These are phyloP conservation scores for Sturnus vulgaris DNA, from an alignment of 2,113 vertebrate genomes.

Conservation along the genomic window DNA sequence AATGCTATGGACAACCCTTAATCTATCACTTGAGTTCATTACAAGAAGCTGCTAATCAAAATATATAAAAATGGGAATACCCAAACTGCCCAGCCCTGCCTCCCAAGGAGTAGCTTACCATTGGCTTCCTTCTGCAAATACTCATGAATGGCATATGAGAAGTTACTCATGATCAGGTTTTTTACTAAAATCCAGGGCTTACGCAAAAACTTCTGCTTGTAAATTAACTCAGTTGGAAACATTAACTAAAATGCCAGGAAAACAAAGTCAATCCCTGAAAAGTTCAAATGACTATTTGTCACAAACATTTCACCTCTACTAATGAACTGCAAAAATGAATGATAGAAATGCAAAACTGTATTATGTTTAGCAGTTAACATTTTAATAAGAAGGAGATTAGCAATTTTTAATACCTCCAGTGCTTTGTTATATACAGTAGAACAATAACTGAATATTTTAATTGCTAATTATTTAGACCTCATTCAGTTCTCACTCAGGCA, in stretches of 20 bases:
- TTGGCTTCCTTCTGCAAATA: neutral
- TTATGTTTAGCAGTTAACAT: slow-evolving; percentile 66
- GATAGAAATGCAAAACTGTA: slow-evolving; percentile 59
- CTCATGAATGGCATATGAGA: neutral
- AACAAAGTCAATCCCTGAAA: slow-evolving; percentile 42
- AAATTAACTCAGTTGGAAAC: slow-evolving; percentile 18
- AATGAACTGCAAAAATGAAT: slow-evolving; percentile 63
- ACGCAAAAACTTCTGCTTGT: neutral
- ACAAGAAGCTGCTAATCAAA: neutral
- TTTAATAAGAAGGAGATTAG: slow-evolving; percentile 65
- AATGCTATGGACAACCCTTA: neutral
- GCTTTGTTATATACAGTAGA: slow-evolving; percentile 61
- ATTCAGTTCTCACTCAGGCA: slow-evolving; percentile 66
- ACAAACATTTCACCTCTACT: slow-evolving; percentile 62
- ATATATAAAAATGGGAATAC: neutral
- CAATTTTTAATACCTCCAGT: slow-evolving; percentile 62
- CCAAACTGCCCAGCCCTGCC: neutral
- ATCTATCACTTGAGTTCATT: neutral
- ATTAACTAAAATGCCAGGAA: slow-evolving; percentile 21
- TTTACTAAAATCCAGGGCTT: neutral
- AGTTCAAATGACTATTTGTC: slow-evolving; percentile 48
- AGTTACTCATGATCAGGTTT: neutral
- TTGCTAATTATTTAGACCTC: slow-evolving; percentile 68
- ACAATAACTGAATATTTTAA: slow-evolving; percentile 70
- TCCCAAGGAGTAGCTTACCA: neutral